phyloP scores from a whole-genome alignment of 2,888 invertebrate genomes.

The Drosophila percnosoma region DNA sequence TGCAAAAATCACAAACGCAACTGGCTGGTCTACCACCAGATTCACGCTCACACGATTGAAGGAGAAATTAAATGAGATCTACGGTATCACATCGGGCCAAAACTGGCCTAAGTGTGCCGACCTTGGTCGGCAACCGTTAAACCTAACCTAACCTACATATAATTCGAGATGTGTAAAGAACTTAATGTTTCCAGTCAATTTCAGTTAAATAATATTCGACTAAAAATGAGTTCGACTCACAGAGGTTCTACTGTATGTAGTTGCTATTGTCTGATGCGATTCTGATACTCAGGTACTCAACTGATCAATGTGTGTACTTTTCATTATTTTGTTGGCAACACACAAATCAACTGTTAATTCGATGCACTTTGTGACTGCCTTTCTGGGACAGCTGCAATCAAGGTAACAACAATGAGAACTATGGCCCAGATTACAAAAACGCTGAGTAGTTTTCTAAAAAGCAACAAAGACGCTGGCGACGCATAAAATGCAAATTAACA shows the following conservation, averaged over 20 bases:
- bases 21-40: too few species aligned
- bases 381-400: background rate
- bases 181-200: background rate
- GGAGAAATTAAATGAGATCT: too few species aligned
- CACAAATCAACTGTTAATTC: slow-evolving; percentile 3
- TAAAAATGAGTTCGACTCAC: background rate
- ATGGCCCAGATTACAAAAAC: slow-evolving; percentile 35
- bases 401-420: slow-evolving; percentile 8
- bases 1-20: too few species aligned
- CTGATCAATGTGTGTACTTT: slow-evolving; percentile 48
- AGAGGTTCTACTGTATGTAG: slow-evolving; percentile 15
- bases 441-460: slow-evolving; percentile 48
- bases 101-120: too few species aligned
- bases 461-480: slow-evolving; percentile 19
- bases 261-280: background rate
- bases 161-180: background rate
- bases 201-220: background rate
- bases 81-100: too few species aligned
- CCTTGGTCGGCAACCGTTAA: too few species aligned
- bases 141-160: background rate
- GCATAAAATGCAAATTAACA: slow-evolving; percentile 74
- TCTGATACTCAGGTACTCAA: background rate
- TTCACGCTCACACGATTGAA: too few species aligned
- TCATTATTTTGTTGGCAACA: slow-evolving; percentile 14
- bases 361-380: slow-evolving; percentile 3